A percentile compares a stretch with the other conserved stretches of the same genome.
phyloP scores from a whole-genome alignment of 2,888 invertebrate species.

The Psococerastis gibbosa region DNA sequence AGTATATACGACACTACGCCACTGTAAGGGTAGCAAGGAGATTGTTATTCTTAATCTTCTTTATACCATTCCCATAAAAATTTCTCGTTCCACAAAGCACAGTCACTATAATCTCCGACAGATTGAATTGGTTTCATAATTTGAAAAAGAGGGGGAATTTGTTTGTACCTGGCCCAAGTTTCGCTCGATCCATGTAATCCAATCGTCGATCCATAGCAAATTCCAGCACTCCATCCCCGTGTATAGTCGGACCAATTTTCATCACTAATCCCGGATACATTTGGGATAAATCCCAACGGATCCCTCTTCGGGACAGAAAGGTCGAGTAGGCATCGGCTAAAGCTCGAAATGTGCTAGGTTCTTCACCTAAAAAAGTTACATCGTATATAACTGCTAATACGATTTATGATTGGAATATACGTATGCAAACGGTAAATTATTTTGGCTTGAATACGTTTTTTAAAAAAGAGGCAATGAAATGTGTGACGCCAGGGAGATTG shows the following conservation, averaged over 20 bases:
- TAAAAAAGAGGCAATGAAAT: not conserved
- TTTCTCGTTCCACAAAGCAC: no score
- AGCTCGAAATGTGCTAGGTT: constrained; percentile 27
- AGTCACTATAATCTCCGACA: no score
- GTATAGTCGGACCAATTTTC: constrained; percentile 50
- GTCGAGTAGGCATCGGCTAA: constrained; percentile 46
- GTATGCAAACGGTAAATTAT: constrained; percentile 13
- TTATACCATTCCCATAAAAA: no score
- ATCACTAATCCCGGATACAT: constrained; percentile 58
- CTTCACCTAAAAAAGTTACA: no score
- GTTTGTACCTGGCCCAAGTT: constrained; percentile 42
- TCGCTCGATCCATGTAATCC: constrained; percentile 32
- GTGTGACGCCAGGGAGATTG: no score
- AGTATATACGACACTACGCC: no score
- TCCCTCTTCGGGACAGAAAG: constrained; percentile 47
- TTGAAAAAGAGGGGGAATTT: no score
- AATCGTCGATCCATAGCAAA: constrained; percentile 47
- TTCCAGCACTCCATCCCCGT: constrained; percentile 49
- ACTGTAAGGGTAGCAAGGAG: no score
- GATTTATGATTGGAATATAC: no score
- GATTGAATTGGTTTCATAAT: no score
- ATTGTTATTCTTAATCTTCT: no score
- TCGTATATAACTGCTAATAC: no score
- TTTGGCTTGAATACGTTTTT: constrained; percentile 7
- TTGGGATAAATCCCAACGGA: constrained; percentile 54